Evolutionary conservation across 2,113 vertebrate genomes (phyloP).

Genomic region (Archilochus colubris): DNA sequence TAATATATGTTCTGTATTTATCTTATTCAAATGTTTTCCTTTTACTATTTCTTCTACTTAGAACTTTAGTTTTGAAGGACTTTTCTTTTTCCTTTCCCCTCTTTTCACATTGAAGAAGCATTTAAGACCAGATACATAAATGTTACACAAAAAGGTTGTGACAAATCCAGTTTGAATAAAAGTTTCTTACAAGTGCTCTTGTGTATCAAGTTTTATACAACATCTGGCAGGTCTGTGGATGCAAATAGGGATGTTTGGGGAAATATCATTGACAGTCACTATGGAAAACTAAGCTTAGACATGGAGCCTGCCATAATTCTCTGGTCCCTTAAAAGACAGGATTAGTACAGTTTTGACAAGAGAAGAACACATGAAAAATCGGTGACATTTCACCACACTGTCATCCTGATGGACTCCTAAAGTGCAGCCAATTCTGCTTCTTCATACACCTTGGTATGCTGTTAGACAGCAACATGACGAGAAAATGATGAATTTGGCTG

Average conservation of each 20-base stretch:
- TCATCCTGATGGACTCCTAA: not conserved
- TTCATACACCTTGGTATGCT: not conserved
- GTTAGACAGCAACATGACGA: not conserved
- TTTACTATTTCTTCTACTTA: not conserved
- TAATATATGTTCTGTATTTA: not conserved
- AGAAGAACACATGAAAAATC: constrained; percentile 58
- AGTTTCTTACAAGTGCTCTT: not conserved
- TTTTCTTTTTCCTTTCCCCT: not conserved
- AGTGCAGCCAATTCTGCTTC: constrained; percentile 11
- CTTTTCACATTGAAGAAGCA: not conserved
- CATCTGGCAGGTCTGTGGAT: not conserved
- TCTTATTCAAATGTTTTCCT: not conserved
- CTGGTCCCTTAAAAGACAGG: not conserved
- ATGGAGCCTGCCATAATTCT: constrained; percentile 23
- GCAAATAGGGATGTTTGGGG: not conserved
- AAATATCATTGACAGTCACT: not conserved
- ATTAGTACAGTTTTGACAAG: constrained; percentile 51
- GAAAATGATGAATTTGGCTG: constrained; percentile 39
- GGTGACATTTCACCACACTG: constrained; percentile 53
- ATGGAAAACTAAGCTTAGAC: not conserved
- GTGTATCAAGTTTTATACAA: not conserved
- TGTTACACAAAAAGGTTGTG: not conserved
- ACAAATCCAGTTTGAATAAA: not conserved
- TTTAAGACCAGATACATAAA: not conserved
- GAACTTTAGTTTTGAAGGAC: not conserved